phyloP scores from a whole-genome alignment of 2,797 vertebrate genomes.

The Trichosurus vulpecula region DNA sequence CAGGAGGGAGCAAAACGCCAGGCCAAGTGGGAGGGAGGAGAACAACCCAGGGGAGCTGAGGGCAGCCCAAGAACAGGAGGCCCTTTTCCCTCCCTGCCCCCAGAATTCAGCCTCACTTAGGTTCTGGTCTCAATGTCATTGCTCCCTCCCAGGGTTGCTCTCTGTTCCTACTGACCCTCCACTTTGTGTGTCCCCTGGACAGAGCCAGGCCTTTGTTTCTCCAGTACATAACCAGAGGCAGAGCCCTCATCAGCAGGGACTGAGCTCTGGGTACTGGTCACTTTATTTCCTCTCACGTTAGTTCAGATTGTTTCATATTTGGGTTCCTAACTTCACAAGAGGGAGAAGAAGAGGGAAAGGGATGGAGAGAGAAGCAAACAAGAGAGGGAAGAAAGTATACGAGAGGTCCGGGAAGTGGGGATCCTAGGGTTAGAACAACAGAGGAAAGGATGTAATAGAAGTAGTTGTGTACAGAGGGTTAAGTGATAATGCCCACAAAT shows the following conservation, averaged over 20 bases:
- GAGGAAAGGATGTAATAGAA: not conserved
- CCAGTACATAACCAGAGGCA: not conserved
- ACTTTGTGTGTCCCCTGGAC: not conserved
- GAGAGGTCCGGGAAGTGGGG: not conserved
- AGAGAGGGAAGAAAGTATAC: not conserved
- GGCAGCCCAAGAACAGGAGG: conserved; percentile 36
- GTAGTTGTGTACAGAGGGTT: not conserved
- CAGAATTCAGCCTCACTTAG: not conserved
- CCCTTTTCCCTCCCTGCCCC: conserved; percentile 12
- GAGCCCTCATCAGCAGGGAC: not conserved
- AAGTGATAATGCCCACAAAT: not conserved
- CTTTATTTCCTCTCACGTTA: conserved; percentile 21
- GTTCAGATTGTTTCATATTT: not conserved
- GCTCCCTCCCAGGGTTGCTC: not conserved
- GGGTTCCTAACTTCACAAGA: not conserved
- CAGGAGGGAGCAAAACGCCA: conserved; percentile 42
- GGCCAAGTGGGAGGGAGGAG: conserved; percentile 17
- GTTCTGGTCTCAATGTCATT: not conserved
- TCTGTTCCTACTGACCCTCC: not conserved
- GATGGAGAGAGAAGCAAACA: not conserved
- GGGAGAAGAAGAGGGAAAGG: not conserved
- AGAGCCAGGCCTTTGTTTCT: conserved; percentile 5
- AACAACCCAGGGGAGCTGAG: conserved; percentile 23
- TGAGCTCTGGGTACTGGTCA: not conserved
- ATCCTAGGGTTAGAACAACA: not conserved